phyloP scores from a whole-genome alignment of 2,797 vertebrate species.

The Amblyraja radiata region DNA sequence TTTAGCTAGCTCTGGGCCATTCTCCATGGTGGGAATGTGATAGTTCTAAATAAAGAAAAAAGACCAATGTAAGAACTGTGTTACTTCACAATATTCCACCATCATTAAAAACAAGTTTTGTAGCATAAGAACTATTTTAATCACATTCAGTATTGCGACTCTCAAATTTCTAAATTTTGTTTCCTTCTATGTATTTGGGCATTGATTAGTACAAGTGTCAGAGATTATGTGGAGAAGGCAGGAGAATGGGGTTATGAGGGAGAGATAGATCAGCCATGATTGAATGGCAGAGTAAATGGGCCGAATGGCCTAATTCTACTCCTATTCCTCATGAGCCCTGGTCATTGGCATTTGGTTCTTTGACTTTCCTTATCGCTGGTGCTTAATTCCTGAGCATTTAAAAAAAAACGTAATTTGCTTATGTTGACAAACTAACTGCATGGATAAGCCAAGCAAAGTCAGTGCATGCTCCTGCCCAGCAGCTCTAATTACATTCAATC shows the following conservation, averaged over 20 bases:
- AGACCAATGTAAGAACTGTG: background rate
- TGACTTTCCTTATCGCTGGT: background rate
- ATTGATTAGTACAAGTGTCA: too few species aligned
- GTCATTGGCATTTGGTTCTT: background rate
- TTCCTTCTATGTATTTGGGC: background rate
- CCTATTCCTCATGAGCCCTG: too few species aligned
- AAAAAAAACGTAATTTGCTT: background rate
- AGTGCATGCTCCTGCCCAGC: too few species aligned
- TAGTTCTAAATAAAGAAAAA: conserved; percentile 52
- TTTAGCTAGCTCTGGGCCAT: conserved; percentile 71
- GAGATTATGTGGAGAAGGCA: too few species aligned
- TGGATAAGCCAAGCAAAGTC: too few species aligned
- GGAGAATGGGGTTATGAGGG: too few species aligned
- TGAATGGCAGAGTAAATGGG: too few species aligned
- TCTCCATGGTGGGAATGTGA: conserved; percentile 79
- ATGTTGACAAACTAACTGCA: background rate
- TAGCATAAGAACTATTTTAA: background rate
- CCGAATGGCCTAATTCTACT: too few species aligned
- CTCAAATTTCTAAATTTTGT: background rate
- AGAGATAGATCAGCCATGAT: too few species aligned
- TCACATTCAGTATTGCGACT: background rate
- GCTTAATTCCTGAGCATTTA: too few species aligned
- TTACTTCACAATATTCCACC: background rate
- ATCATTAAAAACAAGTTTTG: background rate
- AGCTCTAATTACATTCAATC: too few species aligned